Base-by-base conservation (phyloP, 2,888 invertebrate species). In the Plebejus anna region DNA sequence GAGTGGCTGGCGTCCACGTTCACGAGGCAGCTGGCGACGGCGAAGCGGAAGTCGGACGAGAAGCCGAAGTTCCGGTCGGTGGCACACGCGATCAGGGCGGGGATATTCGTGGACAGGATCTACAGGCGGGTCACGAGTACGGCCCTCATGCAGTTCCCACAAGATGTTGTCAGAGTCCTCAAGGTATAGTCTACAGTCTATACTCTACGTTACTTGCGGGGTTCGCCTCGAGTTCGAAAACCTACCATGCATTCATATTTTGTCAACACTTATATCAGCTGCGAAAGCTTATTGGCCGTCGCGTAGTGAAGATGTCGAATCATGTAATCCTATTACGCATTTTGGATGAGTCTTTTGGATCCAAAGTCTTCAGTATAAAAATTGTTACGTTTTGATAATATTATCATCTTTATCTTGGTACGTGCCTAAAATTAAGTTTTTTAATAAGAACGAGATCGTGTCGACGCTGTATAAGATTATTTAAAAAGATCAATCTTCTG, bases 1-100 rank as follows among this genome's bases (percentile, higher is more conserved):
- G 98, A 99, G 90, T 99, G 99, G 99, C 94, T 99, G 88, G 98
- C 98, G 78, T 97, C 98, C 78, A 99, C 99, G 72, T 99, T 99
- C 93, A 99, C 99, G 59, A 95, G 98, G 81, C 98, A 98, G 89
- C 94, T 97, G 91, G 97, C 96, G 79, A 96, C 97, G 78, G 96
- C 97, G 77, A 95, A 96, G 81, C 95, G 96, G 85, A 96, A 95
- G 90, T 95, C 95, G 55, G 97, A 97, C 84, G 97, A 97, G 89
- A 97, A 97, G 86, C 97, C 97, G 16, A 97, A 98, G 92, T 98
- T 98, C 94, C 96, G 98, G 78, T 97, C 98, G 78, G 99, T 99
- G 82, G 99, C 99, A 72, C 98, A 99, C 88, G 99, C 98, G 81
- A 98, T 99, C 86, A 95, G 99, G 28, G 98, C 98, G 22, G 99